Evolutionary conservation across 2,113 vertebrate species (phyloP).

Genomic region (Rhagologus leucostigma): DNA sequence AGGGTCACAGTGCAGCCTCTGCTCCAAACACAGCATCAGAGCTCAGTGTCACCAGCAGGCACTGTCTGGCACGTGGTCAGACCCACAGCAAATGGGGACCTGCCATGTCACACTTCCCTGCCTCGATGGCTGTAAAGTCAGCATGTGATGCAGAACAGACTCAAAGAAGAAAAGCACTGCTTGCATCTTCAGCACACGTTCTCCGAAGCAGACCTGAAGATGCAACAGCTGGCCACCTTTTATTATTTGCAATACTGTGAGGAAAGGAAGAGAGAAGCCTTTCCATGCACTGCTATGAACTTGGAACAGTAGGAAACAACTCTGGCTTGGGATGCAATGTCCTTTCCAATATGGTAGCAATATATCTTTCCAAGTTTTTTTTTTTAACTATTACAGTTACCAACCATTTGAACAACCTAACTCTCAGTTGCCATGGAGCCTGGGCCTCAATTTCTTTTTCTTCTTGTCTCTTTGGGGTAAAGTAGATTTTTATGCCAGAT

Average conservation of each 20-base stretch:
- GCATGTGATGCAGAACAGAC: neutral
- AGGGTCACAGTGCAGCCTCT: neutral
- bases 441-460: conserved; percentile 30
- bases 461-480: conserved; percentile 47
- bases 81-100: neutral
- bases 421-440: conserved; percentile 18
- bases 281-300: neutral
- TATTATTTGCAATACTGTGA: neutral
- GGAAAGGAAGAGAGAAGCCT: neutral
- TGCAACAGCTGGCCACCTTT: neutral
- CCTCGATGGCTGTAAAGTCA: neutral
- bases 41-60: neutral
- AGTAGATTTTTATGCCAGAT: conserved; percentile 60
- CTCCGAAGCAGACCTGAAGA: neutral
- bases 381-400: neutral
- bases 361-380: conserved; percentile 30
- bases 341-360: neutral
- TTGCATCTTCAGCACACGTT: neutral
- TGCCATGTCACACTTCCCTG: neutral
- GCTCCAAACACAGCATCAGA: neutral
- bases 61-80: neutral
- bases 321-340: neutral
- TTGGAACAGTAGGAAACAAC: neutral
- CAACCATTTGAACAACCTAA: neutral
- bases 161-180: neutral